phyloP scores from a whole-genome alignment of 2,113 vertebrate species.

The Caranx melampygus region DNA sequence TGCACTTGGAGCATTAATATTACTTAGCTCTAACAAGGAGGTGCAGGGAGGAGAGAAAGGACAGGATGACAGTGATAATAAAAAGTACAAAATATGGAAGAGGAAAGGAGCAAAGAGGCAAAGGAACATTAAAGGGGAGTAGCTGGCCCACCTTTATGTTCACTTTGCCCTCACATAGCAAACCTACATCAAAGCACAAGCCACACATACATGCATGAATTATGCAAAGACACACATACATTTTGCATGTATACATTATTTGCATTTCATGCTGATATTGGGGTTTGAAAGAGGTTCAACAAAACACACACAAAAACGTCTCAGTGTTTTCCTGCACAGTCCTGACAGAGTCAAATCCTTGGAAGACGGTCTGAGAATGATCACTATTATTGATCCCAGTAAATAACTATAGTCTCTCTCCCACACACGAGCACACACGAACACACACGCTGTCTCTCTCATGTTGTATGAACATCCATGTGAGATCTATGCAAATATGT shows the following conservation, averaged over 20 bases:
- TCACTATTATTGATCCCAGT: slow-evolving; percentile 43
- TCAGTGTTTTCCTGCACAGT: slow-evolving; percentile 1
- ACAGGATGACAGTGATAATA: slow-evolving; percentile 2
- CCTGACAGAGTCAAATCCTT: background rate
- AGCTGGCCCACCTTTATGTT: slow-evolving; percentile 24
- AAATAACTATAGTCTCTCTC: slow-evolving; percentile 14
- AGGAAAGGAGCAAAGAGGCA: background rate
- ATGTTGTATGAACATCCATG: slow-evolving; percentile 25
- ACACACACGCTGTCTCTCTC: background rate
- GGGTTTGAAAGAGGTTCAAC: slow-evolving; percentile 14
- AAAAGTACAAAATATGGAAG: background rate
- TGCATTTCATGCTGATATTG: slow-evolving; percentile 57
- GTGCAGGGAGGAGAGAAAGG: background rate
- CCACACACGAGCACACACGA: background rate
- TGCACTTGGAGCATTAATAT: slow-evolving; percentile 35
- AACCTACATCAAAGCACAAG: slow-evolving; percentile 55
- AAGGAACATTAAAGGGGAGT: background rate
- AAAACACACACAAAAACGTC: slow-evolving; percentile 11
- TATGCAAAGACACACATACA: slow-evolving; percentile 60
- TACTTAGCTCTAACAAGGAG: slow-evolving; percentile 35
- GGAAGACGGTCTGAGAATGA: slow-evolving; percentile 4
- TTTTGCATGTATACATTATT: slow-evolving; percentile 60
- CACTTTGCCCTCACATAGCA: slow-evolving; percentile 28
- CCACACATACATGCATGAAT: slow-evolving; percentile 33
- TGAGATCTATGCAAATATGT: slow-evolving; percentile 73